Evolutionary conservation across 2,113 vertebrate species (phyloP), one percentile per base, ranked within the genome.

Genomic region (Phyllostomus hastatus): DNA sequence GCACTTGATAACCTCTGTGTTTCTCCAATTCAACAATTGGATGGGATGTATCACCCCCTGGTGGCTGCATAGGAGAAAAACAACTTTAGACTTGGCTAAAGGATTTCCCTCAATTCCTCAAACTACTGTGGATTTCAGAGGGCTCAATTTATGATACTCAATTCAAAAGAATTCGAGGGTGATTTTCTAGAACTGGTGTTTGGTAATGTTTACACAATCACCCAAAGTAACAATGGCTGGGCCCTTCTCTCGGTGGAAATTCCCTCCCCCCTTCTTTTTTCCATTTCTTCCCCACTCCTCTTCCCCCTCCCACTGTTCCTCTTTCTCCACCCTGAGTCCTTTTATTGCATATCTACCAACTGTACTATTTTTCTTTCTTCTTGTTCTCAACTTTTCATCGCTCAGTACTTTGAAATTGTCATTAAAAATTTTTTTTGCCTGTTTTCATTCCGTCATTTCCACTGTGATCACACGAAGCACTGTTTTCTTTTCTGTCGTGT

Each of bases 41-140:
- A 38, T 87, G 93, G 96, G 22, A 94, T 96, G 52, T 92, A 82
- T 43, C 48, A 69, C 95, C 97, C 96, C 93, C 97, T 97, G 76
- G 97, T 95, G 97, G 95, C 88, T 73, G 24, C 85, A 87, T 1
- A 48, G 83, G 35, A 48, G 79, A 41, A 73, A n/a, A 95, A 83
- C 41, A 93, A 50, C 81, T 64, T 69, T 3, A 41, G 86, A 4
- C 28, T 69, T 91, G 33, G 14, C 43, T 46, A 5, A 73, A 86
- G 7, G 26, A 24, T 38, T 54, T 19, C 20, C 10, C 64, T 46
- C 16, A 6, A 33, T 41, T 82, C 54, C 24, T 93, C 31, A 46
- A 43, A 43, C 33, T 4, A 3, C 31, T 5, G n/a, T 78, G 20
- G 8, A 46, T 52, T 90, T 78, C 17, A 14, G 24, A 82, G 20